Evolutionary conservation across 2,888 invertebrate genomes (phyloP), one percentile per base, ranked within the genome.

Genomic region (Nomada flava): DNA sequence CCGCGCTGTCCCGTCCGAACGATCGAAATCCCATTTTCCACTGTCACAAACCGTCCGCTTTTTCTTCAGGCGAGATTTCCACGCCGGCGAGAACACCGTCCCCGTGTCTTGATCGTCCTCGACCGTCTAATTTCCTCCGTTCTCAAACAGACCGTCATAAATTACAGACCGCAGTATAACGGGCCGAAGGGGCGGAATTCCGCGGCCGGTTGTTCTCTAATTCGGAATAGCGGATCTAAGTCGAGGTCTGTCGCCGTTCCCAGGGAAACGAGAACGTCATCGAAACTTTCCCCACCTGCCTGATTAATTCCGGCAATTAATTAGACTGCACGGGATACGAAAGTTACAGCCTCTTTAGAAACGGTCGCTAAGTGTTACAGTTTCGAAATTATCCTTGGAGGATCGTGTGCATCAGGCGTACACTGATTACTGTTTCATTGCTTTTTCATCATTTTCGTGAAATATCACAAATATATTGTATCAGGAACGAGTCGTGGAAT

Each of bases 1-100:
- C 69, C 74, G 68, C 67, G 69, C 23, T 84, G 68, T 79, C 65
- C 74, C 71, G 67, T 67, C 62, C 71, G 67, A 83, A 77, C 85
- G 89, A 89, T 89, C 86, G 82, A 88, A 89, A 87, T 86, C 85
- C 84, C 87, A 89, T 89, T 87, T 89, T 89, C 88, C 78, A 88
- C 85, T 87, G 89, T 88, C 88, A 86, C 89, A 79, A 79, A 78
- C 79, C 79, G 78, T 73, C 79, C 79, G 71, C 83, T 86, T 86
- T 86, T 88, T 83, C 83, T 73, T 65, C 52, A 3, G 57, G 42
- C 70, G 69, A 81, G 83, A 85, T 85, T 62, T 74, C 77, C 67
- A 52, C 72, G 65, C 4, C 36, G 26, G 20, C 65, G 68, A 59
- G 76, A 50, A 53, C 71, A 47, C 29, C 72, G 64, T 60, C 55